A percentile compares a stretch with the other conserved stretches of the same genome.
These are phyloP conservation scores for Gulo gulo DNA, from an alignment of 2,113 vertebrate genomes.

Conservation along the genomic window DNA sequence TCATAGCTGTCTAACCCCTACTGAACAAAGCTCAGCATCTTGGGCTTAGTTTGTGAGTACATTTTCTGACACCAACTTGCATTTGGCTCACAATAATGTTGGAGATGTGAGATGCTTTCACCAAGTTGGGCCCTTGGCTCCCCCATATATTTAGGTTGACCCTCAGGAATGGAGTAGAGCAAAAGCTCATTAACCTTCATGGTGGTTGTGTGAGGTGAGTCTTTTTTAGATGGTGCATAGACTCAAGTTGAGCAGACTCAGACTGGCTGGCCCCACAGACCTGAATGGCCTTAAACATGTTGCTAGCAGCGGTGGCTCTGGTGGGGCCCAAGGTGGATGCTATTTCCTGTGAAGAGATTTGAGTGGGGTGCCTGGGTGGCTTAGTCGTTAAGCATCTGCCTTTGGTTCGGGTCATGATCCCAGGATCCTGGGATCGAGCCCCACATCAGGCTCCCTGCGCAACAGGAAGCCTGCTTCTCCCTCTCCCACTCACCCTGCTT, in stretches of 20 bases:
- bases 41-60: constrained; percentile 86
- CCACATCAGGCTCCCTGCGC: no score
- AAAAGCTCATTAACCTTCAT: constrained; percentile 89
- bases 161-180: constrained; percentile 87
- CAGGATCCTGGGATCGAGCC: no score
- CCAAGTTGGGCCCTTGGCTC: constrained; percentile 84
- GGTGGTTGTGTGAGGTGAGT: constrained; percentile 77
- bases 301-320: not conserved
- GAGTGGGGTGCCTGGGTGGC: not conserved
- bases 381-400: no score
- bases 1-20: constrained; percentile 78
- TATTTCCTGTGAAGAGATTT: not conserved
- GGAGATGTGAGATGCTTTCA: constrained; percentile 84
- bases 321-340: not conserved
- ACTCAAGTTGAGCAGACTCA: constrained; percentile 84
- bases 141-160: constrained; percentile 81
- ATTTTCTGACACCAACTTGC: constrained; percentile 87
- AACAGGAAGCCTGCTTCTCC: no score
- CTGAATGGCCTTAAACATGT: constrained; percentile 83
- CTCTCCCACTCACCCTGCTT: no score
- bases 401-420: no score
- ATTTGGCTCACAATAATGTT: constrained; percentile 86
- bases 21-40: constrained; percentile 81
- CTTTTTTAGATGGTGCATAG: constrained; percentile 84
- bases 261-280: constrained; percentile 81